Conservation (phyloP, 2,113 vertebrate genomes). For the Anhinga anhinga region DNA sequence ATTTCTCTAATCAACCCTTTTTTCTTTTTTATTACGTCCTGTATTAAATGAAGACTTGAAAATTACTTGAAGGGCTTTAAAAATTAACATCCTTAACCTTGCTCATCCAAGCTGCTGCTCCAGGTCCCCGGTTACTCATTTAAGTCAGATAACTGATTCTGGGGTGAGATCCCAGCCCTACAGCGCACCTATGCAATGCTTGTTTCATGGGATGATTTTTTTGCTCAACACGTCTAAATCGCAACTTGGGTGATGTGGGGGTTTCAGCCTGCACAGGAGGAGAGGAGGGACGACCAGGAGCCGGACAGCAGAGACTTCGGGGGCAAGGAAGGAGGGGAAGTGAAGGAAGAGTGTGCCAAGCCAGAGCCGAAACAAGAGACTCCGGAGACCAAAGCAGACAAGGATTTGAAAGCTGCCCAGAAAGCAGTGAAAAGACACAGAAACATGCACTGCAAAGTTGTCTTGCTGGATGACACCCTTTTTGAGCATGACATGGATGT, state of each 20-base stretch:
- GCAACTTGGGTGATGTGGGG: neutral
- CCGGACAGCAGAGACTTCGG: constrained; percentile 60
- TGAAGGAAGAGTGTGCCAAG: constrained; percentile 67
- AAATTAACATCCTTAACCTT: neutral
- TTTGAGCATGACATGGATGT: constrained; percentile 93
- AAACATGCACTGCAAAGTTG: constrained; percentile 90
- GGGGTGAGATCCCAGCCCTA: neutral
- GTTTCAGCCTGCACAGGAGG: constrained; percentile 81
- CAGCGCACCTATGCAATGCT: neutral
- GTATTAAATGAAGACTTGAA: neutral
- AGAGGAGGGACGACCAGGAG: constrained; percentile 80
- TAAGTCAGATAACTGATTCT: neutral
- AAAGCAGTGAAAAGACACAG: constrained; percentile 79
- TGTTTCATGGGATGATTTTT: neutral
- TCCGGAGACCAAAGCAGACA: constrained; percentile 69
- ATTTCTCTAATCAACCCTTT: neutral
- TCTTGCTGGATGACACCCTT: constrained; percentile 88
- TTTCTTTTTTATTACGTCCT: neutral
- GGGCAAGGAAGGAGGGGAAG: constrained; percentile 66
- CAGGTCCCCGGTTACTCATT: neutral
- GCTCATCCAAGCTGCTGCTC: neutral
- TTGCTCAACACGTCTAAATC: neutral
- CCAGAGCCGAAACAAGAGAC: constrained; percentile 65
- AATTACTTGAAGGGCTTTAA: neutral
- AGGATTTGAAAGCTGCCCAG: constrained; percentile 76